Evolutionary conservation across 2,113 vertebrate genomes (phyloP), one percentile per base, ranked within the genome.

Genomic region (Holacanthus passer): DNA sequence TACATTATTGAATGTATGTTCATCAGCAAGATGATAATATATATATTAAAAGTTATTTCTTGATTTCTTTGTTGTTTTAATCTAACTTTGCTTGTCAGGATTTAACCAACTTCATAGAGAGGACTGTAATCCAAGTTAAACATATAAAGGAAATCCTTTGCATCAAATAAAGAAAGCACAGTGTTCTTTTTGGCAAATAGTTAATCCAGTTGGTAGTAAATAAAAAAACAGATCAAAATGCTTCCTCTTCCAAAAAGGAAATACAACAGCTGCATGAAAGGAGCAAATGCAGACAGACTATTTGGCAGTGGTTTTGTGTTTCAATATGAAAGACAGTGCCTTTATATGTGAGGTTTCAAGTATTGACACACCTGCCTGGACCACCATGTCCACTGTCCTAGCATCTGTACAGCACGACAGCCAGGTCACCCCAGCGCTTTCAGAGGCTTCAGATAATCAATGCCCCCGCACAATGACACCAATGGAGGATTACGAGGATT

Each of bases 381-480:
- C 79, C 74, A 45, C 83, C 67, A 37, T 63, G 83, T 90, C 86
- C 66, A 69, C 87, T 83, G 70, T 87, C 84, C 75, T 35, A 55
- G 81, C 67, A 70, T 83, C 85, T 83, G 82, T 89, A 52, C 67
- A 29, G 73, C 22, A 7, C 16, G 63, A 85, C 87, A 86, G 86
- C 53, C 56, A 55, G 86, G 91, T 93, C 91, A 88, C 80, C 79
- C 82, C 24, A 64, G 72, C 1, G 45, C 89, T 87, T 87, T 91
- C 82, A 88, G 66, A 79, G 76, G 60, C 80, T 75, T 79, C 77
- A 85, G 77, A 81, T 91, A 92, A 93, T 94, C 91, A 87, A 93
- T 94, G 86, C 43, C 53, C 5, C 62, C 4, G 11, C 82, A 88
- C 82, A 91, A 89, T 91, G 88, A 89, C 85, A 78, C 88, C 89